Evolutionary conservation across 2,113 vertebrate species (phyloP), one percentile per base, ranked within the genome.

Genomic region (Podocnemis expansa): DNA sequence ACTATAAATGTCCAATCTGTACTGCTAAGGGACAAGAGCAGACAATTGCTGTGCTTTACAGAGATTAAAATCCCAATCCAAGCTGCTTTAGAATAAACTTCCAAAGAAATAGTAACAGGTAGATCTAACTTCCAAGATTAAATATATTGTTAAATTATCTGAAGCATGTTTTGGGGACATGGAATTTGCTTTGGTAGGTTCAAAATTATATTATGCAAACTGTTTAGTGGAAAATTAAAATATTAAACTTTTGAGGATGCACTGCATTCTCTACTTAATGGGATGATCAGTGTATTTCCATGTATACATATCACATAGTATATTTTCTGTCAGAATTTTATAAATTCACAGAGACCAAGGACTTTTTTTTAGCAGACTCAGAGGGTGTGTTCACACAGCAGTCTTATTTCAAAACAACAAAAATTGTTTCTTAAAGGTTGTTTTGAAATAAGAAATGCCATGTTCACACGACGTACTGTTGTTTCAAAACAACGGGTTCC

Each of bases 41-140:
- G 4, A 0, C 2, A 21, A 22, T 34, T 11, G 10, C 56, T 76
- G 1, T 0, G 1, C 13, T 4, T 54, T 75, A 75, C 89, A 27
- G 10, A 14, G 45, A 51, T 58, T 45, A 2, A 12, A 3, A 5
- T 21, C 22, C 51, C 52, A 5, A 1, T 21, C 34, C 9, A 3
- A 10, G n/a, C 22, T 86, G 56, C 82, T 27, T 43, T 27, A 2
- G 6, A 34, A 83, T 1, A 27, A 67, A 2, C 25, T 82, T 63
- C 52, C 58, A 38, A 70, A 1, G 41, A 76, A 45, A 43, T 76
- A 56, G 52, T 41, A 29, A 2, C 2, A 56, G 67, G 54, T 63
- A 19, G 19, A 54, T 67, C 34, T 25, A 0, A 0, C 29, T 79
- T 47, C 85, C 29, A n/a, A 34, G 38, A 19, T 9, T 34, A 81